These are phyloP conservation scores for Pseudochirops corinnae DNA, from an alignment of 2,797 vertebrate species.

Conservation along the genomic window DNA sequence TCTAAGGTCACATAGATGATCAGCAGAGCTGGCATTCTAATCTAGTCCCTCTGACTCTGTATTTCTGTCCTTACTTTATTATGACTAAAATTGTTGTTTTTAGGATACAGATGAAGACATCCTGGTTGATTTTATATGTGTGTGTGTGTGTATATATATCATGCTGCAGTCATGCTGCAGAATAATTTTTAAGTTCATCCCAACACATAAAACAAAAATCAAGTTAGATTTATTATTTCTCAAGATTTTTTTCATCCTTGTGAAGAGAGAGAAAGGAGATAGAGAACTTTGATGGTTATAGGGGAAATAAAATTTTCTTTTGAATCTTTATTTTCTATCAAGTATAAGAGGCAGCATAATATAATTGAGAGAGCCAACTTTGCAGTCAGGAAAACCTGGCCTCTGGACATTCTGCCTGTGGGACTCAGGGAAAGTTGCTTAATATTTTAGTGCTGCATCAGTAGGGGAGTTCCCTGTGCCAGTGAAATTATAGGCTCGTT, in stretches of 20 bases:
- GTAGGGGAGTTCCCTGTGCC: not conserved
- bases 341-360: not conserved
- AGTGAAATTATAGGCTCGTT: not conserved
- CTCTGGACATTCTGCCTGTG: not conserved
- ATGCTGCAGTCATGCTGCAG: not conserved
- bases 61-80: not conserved
- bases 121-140: not conserved
- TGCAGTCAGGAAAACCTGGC: not conserved
- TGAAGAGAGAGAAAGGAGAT: slow-evolving; percentile 24
- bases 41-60: not conserved
- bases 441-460: not conserved
- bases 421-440: not conserved
- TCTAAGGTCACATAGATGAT: not conserved
- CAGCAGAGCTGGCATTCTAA: not conserved
- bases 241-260: slow-evolving; percentile 9
- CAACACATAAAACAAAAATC: not conserved
- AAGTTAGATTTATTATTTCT: not conserved
- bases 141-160: too few species aligned
- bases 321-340: slow-evolving; percentile 2
- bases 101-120: not conserved
- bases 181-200: not conserved
- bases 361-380: not conserved
- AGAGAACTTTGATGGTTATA: not conserved
- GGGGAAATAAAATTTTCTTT: not conserved
- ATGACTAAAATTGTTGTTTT: not conserved